These are phyloP conservation scores for Coluber constrictor DNA, from an alignment of 2,797 vertebrate genomes.

Conservation along the genomic window DNA sequence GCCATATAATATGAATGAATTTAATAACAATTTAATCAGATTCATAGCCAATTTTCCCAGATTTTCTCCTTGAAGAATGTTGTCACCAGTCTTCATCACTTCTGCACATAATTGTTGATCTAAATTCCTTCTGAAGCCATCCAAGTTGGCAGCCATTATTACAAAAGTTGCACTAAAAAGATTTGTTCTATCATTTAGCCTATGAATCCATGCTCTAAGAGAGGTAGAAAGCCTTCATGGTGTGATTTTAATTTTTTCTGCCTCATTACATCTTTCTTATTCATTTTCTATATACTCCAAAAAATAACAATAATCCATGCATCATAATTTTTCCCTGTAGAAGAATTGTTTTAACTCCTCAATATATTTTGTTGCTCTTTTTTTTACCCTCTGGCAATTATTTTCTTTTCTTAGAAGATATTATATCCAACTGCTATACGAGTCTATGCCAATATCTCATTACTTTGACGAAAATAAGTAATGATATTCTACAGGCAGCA, in stretches of 20 bases:
- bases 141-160: background rate
- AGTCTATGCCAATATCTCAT: background rate
- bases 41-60: background rate
- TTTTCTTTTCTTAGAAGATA: background rate
- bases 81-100: background rate
- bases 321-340: background rate
- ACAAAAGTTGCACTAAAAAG: background rate
- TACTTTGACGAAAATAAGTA: background rate
- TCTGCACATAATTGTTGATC: background rate
- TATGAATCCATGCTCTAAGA: background rate
- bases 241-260: background rate
- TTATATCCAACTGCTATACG: background rate
- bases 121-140: background rate
- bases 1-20: background rate
- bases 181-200: background rate
- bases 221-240: background rate
- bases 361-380: background rate
- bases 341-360: background rate
- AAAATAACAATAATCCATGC: background rate
- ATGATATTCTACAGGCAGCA: background rate
- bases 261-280: background rate
- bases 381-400: background rate
- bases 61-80: background rate
- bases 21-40: background rate
- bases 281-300: background rate